Evolutionary conservation across 2,888 invertebrate species (phyloP), one percentile per base, ranked within the genome.

Genomic region (Lordiphosa andalusiaca): DNA sequence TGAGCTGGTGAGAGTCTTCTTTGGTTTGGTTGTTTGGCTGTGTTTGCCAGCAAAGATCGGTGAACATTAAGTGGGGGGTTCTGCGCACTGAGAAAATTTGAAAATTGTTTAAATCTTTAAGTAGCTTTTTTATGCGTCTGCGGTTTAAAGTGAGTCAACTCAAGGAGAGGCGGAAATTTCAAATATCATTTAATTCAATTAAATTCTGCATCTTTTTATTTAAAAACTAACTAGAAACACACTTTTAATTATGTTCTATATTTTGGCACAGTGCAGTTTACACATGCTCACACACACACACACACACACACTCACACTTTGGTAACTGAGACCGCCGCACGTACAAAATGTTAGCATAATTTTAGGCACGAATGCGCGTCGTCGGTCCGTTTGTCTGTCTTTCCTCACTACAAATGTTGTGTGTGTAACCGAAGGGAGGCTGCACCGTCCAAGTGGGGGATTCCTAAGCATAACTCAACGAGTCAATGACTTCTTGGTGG

Each of bases 401-500:
- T 63, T 61, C 38, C 42, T 40, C 64, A 71, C 67, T 59, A 72
- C 72, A 73, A 71, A 62, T 61, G 61, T 78, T 19, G 19, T 19
- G 19, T 19, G 61, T 77, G 61, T 46, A 53, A 63, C 63, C 66
- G 57, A 63, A 66, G 58, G 57, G 49, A 30, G 42, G 48, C 39
- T 62, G 63, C 56, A 62, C 30, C 51, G 42, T 38, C 36, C 23
- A 59, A 53, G 13, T 16, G 33, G 19, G 9, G 33, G 41, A 13
- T 12, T 63, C 81, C 81, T 81, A 73, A 73, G 81, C 84, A 84
- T 84, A 87, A 84, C 84, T 85, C 84, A 87, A 81, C 78, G 81
- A 87, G 87, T 86, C 87, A 87, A 86, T 87, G 87, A 87, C 87
- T 87, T 87, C 83, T 87, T 85, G 85, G 82, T 85, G 81, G 84